Percentiles rank a stretch among this genome's conserved stretches.
phyloP scores from a whole-genome alignment of 2,797 vertebrate species.

The Squalus acanthias region DNA sequence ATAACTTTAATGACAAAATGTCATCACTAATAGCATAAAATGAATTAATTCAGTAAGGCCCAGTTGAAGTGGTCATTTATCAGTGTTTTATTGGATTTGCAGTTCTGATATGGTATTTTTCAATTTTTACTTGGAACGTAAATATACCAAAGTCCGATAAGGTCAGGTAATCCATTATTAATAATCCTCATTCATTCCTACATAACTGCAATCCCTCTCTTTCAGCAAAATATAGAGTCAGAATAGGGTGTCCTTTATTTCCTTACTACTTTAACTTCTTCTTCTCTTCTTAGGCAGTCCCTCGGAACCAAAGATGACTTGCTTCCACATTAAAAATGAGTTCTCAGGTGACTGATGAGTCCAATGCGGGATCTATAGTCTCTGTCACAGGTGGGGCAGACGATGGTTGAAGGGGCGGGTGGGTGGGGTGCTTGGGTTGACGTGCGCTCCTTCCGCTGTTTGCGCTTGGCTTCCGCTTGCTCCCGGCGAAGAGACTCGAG shows the following conservation, averaged over 20 bases:
- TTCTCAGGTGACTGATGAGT: too few species aligned
- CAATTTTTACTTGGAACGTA: neutral
- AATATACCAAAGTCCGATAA: neutral
- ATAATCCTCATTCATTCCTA: neutral
- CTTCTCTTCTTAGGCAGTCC: too few species aligned
- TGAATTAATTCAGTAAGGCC: neutral
- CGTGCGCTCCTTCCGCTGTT: too few species aligned
- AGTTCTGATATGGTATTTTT: neutral
- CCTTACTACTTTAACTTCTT: too few species aligned
- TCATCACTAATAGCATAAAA: neutral
- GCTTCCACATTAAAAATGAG: too few species aligned
- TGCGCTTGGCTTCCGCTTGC: too few species aligned
- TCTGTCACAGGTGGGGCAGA: too few species aligned
- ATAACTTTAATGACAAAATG: neutral
- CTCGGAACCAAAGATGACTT: too few species aligned
- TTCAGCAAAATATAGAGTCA: neutral
- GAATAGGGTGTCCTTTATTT: neutral
- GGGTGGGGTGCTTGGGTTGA: too few species aligned
- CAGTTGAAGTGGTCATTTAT: neutral
- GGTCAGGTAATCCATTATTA: neutral
- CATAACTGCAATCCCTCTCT: neutral
- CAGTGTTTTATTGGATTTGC: neutral
- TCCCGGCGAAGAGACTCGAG: too few species aligned
- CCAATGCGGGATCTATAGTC: too few species aligned
- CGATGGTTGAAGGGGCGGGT: too few species aligned